phyloP scores from a whole-genome alignment of 1,140 invertebrate species.

The Oscheius sp. region DNA sequence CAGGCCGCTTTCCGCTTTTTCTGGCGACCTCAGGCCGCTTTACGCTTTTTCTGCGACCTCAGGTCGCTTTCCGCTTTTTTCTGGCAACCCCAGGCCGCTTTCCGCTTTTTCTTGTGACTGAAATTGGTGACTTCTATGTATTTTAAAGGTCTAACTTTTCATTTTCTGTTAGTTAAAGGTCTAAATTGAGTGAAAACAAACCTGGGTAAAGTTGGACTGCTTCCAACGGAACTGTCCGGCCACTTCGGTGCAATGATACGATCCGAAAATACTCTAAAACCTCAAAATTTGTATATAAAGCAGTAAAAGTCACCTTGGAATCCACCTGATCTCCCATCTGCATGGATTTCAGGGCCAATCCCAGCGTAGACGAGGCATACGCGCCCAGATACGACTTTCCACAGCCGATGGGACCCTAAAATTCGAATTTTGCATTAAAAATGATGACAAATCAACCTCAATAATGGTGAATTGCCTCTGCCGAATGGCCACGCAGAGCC shows the following conservation, averaged over 20 bases:
- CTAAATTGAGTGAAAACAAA: slow-evolving; percentile 47
- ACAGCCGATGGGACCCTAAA: slow-evolving; percentile 79
- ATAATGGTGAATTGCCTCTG: slow-evolving; percentile 20
- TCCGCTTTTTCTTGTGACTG: not conserved
- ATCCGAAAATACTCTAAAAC: slow-evolving; percentile 77
- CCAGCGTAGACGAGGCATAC: slow-evolving; percentile 76
- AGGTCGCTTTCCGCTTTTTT: too few species aligned
- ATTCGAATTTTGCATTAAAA: not conserved
- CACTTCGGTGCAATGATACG: slow-evolving; percentile 89
- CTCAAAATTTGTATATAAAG: slow-evolving; percentile 7
- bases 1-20: too few species aligned
- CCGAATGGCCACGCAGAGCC: not conserved
- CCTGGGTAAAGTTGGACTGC: slow-evolving; percentile 81
- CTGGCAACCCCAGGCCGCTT: too few species aligned
- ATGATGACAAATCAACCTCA: not conserved
- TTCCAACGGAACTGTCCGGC: slow-evolving; percentile 96
- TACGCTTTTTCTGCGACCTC: too few species aligned
- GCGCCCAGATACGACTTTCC: slow-evolving; percentile 90
- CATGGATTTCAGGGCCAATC: slow-evolving; percentile 69
- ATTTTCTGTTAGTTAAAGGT: not conserved
- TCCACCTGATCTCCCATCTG: slow-evolving; percentile 98
- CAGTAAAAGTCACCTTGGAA: slow-evolving; percentile 69
- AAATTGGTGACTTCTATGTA: slow-evolving; percentile 14
- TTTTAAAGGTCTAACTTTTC: not conserved
- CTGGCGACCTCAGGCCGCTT: too few species aligned